These are phyloP conservation scores for Procambarus virginalis DNA, from an alignment of 1,140 invertebrate species.

Conservation along the genomic window DNA sequence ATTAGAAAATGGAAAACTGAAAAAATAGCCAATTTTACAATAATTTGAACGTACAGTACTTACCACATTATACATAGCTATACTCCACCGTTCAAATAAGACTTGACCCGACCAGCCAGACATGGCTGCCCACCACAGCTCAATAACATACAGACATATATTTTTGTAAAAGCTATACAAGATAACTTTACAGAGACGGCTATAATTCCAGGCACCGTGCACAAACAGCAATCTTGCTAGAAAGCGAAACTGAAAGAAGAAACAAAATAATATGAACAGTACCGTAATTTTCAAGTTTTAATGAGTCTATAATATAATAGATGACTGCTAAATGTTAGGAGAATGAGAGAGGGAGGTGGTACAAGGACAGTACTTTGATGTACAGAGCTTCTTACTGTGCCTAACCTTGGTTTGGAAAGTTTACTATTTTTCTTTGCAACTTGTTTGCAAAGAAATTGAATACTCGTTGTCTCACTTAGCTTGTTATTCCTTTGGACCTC, in stretches of 20 bases:
- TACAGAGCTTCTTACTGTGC: too few species aligned
- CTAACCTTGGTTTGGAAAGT: too few species aligned
- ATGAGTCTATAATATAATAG: too few species aligned
- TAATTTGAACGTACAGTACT: constrained; percentile 10
- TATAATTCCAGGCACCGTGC: constrained; percentile 99
- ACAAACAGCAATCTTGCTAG: constrained; percentile 92
- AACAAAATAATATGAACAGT: neutral
- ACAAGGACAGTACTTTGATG: too few species aligned
- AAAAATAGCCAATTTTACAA: neutral
- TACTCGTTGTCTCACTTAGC: too few species aligned
- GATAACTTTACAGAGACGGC: constrained; percentile 96
- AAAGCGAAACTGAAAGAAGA: constrained; percentile 83
- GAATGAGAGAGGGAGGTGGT: too few species aligned
- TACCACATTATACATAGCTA: constrained; percentile 75
- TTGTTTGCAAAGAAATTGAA: too few species aligned
- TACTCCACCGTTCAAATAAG: constrained; percentile 98
- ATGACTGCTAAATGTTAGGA: too few species aligned
- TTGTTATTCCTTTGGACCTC: too few species aligned
- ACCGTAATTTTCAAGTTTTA: too few species aligned
- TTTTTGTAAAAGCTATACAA: constrained; percentile 99
- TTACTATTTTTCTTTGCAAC: too few species aligned
- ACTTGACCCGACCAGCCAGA: constrained; percentile 99
- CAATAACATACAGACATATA: constrained; percentile 98
- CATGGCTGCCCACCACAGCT: constrained; percentile 98
- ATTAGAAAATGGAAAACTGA: neutral